These are phyloP conservation scores for Chamaea fasciata DNA, from an alignment of 2,113 vertebrate genomes.

Conservation along the genomic window DNA sequence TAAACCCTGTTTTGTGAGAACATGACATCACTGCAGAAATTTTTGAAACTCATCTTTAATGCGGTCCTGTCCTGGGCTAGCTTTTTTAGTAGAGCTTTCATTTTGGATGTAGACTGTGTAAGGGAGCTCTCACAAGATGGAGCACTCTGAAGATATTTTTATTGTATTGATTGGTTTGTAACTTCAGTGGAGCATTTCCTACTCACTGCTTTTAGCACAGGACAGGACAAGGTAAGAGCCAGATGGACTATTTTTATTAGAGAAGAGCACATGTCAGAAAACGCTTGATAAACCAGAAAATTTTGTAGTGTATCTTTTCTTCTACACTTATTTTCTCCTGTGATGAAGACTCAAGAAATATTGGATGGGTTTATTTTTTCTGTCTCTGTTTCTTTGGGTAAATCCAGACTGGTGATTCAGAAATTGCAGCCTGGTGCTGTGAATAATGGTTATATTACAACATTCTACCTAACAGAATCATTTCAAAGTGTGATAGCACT, in stretches of 20 bases:
- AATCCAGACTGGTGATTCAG: neutral
- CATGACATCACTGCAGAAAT: neutral
- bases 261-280: rapidly evolving
- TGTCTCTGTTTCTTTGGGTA: neutral
- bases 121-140: neutral
- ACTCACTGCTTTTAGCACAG: neutral
- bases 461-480: neutral
- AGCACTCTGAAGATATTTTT: neutral
- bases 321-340: neutral
- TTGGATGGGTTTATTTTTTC: neutral
- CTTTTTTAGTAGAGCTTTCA: neutral
- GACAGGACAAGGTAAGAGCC: neutral
- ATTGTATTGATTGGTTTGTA: neutral
- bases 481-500: neutral
- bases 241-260: neutral
- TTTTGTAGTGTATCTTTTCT: neutral
- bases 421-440: neutral
- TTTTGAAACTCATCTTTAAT: neutral
- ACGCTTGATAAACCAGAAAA: neutral
- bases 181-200: neutral
- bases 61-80: neutral
- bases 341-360: neutral
- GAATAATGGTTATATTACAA: neutral
- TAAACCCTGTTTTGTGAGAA: neutral
- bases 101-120: neutral